phyloP scores from a whole-genome alignment of 2,888 invertebrate genomes.

The Acronicta aceris region DNA sequence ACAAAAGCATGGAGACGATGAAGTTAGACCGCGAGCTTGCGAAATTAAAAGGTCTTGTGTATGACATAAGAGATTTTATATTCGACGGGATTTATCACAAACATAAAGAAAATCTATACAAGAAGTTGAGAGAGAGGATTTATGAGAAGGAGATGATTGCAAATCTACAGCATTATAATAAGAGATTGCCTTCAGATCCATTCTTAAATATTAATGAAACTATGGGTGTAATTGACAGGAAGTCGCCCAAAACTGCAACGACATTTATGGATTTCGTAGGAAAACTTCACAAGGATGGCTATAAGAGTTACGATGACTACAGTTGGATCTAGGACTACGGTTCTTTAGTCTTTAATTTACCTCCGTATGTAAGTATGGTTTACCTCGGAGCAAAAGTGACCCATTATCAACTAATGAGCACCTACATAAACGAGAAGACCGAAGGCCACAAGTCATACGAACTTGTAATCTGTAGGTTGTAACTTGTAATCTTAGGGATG shows the following conservation, averaged over 20 bases:
- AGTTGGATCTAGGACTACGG: neutral
- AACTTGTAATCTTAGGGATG: too few relatives aligned
- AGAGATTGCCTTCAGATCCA: neutral
- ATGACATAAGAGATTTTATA: constrained; percentile 75
- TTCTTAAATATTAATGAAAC: constrained; percentile 9
- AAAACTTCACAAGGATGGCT: neutral
- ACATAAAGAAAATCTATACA: constrained; percentile 63
- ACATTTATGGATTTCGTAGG: neutral
- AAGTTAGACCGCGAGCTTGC: constrained; percentile 62
- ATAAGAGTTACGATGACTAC: constrained; percentile 3
- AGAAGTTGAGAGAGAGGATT: constrained; percentile 22
- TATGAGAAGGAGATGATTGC: neutral
- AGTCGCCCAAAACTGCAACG: neutral
- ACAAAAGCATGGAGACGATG: constrained; percentile 54
- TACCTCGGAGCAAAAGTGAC: too few relatives aligned
- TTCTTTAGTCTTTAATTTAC: too few relatives aligned
- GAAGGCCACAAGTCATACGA: too few relatives aligned
- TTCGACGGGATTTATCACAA: constrained; percentile 52
- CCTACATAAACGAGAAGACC: too few relatives aligned
- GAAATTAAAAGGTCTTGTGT: constrained; percentile 62
- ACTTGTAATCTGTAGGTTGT: too few relatives aligned
- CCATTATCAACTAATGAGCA: too few relatives aligned
- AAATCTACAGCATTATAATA: fast-evolving
- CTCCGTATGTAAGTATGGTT: too few relatives aligned
- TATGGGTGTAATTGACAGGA: too few relatives aligned